Base-by-base conservation (phyloP, 2,113 vertebrate genomes). In the Otolemur garnettii region DNA sequence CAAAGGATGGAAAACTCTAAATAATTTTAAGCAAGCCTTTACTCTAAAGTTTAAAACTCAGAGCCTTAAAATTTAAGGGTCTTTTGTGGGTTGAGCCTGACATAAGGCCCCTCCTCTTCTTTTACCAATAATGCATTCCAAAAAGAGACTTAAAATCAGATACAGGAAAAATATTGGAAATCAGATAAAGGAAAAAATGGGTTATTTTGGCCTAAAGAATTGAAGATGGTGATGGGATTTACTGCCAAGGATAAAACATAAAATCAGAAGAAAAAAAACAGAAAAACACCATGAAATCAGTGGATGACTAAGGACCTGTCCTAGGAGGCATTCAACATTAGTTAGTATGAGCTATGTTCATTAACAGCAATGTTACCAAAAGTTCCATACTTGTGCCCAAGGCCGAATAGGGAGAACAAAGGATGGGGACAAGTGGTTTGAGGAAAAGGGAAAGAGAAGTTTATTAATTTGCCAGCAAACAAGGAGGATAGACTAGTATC, bases 1-100 rank as follows among this genome's bases (percentile, higher is more conserved):
- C 57, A 92, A 94, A 95, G 55, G 64, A 84, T 94, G 94, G 86
- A 28, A 92, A 97, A 97, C 96, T 94, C 97, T 96, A 95, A n/a
- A 83, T 38, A 59, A 97, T 83, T 93, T 97, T 95, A 97, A 94
- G 71, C 84, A 93, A 87, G 26, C 71, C 82, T 77, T 35, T 60
- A 74, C 92, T 97, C 93, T 97, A 92, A 97, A 66, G 85, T 53
- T 89, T 86, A 72, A 86, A 50, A 50, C 45, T 50, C 45, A 91
- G n/a, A 91, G 21, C 62, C 95, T 97, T 79, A 53, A 80, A 94
- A 75, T 90, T 96, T 94, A 96, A 96, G 30, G 59, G 83, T 97
- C 79, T 96, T 96, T 91, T 80, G 60, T 78, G 92, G 80, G 93
- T 69, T 93, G 80, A 94, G 50, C 64, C 66, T 93, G 66, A 77